Evolutionary conservation across 2,113 vertebrate species (phyloP).

Genomic region (Crotophaga sulcirostris): DNA sequence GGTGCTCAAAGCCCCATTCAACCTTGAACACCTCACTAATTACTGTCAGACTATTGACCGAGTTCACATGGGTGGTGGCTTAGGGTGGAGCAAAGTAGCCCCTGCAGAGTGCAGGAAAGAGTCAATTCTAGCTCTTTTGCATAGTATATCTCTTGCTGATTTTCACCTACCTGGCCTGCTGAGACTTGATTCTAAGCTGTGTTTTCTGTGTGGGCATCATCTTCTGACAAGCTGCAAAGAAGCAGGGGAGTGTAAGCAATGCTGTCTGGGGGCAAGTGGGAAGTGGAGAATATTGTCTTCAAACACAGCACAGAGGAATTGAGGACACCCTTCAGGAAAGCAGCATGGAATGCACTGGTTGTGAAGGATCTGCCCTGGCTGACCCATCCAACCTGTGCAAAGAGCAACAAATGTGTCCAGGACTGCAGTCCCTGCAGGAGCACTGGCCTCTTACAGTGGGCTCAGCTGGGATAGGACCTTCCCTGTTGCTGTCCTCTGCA

Average conservation of each 20-base stretch:
- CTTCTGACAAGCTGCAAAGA: slow-evolving; percentile 40
- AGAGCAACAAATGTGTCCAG: neutral
- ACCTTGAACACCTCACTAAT: neutral
- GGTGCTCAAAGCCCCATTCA: no score
- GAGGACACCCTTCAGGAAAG: neutral
- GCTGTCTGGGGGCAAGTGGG: neutral
- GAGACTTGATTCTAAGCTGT: neutral
- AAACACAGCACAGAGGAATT: neutral
- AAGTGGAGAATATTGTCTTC: neutral
- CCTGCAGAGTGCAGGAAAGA: neutral
- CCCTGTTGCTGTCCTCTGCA: neutral
- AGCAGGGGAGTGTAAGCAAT: neutral
- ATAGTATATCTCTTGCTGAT: neutral
- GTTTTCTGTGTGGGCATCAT: neutral
- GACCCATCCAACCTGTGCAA: neutral
- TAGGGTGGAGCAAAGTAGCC: neutral
- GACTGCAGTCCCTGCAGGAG: neutral
- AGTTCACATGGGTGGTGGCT: neutral
- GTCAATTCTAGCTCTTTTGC: slow-evolving; percentile 2
- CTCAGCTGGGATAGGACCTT: neutral
- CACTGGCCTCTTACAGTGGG: neutral
- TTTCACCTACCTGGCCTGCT: neutral
- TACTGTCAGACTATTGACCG: neutral
- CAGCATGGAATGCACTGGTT: neutral
- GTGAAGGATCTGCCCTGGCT: neutral